Base-by-base conservation (phyloP, 2,888 invertebrate species). In the Luperina testacea region DNA sequence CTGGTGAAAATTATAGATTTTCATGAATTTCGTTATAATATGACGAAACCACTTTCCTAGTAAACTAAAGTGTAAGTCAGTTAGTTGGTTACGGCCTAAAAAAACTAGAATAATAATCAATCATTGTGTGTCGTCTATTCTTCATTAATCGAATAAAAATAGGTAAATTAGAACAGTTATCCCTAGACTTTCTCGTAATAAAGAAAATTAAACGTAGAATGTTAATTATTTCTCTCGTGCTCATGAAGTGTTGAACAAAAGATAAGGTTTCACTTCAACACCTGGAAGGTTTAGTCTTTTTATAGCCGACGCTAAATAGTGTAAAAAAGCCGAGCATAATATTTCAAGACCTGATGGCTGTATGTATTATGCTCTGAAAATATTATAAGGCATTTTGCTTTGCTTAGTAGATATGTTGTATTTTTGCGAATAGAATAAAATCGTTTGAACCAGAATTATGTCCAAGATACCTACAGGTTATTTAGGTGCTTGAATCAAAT, bases 241-340 rank as follows among this genome's bases (percentile, higher is more conserved):
- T 86, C 67, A 76, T 69, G 69, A 69, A 69, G 65, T 74, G 64
- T 65, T 70, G 57, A 67, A 57, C 70, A 64, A 83, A 85, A 75
- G 27, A 63, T 61, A 74, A 81, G 72, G 59, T 67, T 81, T 80
- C 63, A 75, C 77, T 68, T 67, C 53, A n/a, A 53, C 61, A 53
- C 51, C 27, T 53, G 32, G 68, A 78, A 71, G 72, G 76, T 68
- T 68, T 65, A 53, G 67, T 48, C 17, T 78, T 72, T 80, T 80
- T 78, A 80, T 78, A 64, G 76, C 64, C 61, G 2, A 17, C 9
- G 17, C 67, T 74, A 80, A 77, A 73, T 63, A 73, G 77, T 72
- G 67, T 72, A 68, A 61, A 80, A 77, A 81, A 78, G 74, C 53
- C 32, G 24, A 38, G 61, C 32, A 67, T 75, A 65, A 81, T 79